Percentiles rank a stretch among this genome's conserved stretches.
Conservation (phyloP, 2,797 vertebrate species). For the Sebastes jordani region DNA sequence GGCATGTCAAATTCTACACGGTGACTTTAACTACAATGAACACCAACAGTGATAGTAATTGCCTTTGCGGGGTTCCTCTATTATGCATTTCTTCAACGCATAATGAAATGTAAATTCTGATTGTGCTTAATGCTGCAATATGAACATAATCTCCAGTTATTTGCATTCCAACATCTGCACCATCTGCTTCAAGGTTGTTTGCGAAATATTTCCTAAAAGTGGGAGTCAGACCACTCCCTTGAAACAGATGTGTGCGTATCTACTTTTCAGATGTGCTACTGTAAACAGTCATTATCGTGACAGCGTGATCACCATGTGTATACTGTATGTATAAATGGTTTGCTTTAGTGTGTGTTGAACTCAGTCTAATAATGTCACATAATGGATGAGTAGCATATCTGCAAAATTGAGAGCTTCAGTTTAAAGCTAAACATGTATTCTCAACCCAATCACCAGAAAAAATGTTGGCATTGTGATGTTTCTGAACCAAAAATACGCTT, state of each 20-base stretch:
- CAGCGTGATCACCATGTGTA: neutral
- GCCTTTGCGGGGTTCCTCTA: neutral
- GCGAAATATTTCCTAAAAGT: neutral
- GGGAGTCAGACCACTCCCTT: neutral
- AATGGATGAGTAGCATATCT: neutral
- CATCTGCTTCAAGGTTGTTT: slow-evolving; percentile 19
- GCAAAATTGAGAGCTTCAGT: neutral
- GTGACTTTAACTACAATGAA: neutral
- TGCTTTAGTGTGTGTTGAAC: neutral
- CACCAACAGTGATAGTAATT: neutral
- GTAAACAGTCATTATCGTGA: neutral
- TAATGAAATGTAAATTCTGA: slow-evolving; percentile 1
- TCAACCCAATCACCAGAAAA: neutral
- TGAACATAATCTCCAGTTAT: slow-evolving; percentile 17
- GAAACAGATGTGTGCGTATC: neutral
- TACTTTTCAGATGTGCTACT: neutral
- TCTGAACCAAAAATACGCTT: neutral
- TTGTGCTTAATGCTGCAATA: neutral
- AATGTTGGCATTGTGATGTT: neutral
- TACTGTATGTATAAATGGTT: neutral
- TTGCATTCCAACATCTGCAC: neutral
- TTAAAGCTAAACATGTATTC: neutral
- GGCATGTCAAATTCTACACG: neutral
- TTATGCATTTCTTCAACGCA: neutral
- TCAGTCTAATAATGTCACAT: neutral